These are phyloP conservation scores for Ptychochromis oligacanthus DNA, from an alignment of 2,113 vertebrate genomes.

Conservation along the genomic window DNA sequence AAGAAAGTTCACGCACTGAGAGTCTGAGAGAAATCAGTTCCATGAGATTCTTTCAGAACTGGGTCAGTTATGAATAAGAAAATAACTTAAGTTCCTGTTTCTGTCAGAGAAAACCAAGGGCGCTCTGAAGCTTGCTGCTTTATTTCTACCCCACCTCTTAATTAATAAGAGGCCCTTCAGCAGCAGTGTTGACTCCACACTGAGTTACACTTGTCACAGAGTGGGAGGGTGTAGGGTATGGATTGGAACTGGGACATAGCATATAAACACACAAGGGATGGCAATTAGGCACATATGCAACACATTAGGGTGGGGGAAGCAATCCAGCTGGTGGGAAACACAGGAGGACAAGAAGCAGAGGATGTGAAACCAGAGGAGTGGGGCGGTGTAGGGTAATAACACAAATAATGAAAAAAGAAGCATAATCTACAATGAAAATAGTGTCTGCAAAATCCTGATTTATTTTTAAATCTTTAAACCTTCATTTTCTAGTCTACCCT, in stretches of 20 bases:
- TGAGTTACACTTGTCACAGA: neutral
- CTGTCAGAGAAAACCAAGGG: neutral
- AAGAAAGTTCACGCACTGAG: neutral
- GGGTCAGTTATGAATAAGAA: neutral
- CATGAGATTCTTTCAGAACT: neutral
- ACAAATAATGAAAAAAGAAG: neutral
- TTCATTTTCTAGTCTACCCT: no score
- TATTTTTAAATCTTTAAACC: no score
- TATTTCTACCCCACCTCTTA: neutral
- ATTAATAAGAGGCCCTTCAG: neutral
- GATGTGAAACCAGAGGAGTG: neutral
- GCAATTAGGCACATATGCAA: neutral
- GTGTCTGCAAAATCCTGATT: neutral
- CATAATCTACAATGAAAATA: neutral
- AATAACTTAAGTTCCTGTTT: neutral
- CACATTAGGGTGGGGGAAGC: neutral
- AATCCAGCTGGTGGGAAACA: neutral
- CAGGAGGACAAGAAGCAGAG: neutral
- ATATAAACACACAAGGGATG: neutral
- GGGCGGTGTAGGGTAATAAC: neutral
- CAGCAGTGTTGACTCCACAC: neutral
- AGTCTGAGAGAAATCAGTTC: neutral
- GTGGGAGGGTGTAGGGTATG: neutral
- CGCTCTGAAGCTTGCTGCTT: neutral
- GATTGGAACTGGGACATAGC: neutral